phyloP scores from a whole-genome alignment of 1,140 invertebrate species.

The Pachypsylla venusta region DNA sequence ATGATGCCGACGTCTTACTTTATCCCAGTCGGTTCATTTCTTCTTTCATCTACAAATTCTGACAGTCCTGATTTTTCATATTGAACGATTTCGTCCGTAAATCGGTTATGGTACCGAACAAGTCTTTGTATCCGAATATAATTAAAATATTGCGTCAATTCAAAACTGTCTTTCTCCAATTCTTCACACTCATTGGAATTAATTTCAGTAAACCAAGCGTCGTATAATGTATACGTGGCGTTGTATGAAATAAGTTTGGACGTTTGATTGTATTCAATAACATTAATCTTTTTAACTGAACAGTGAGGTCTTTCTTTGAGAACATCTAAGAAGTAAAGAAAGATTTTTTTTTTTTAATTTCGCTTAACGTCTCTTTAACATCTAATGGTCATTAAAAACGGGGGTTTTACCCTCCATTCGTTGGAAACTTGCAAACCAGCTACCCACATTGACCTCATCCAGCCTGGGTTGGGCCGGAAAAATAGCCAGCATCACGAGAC shows the following conservation, averaged over 20 bases:
- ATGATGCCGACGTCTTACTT: no score
- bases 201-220: not conserved
- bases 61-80: not conserved
- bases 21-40: slow-evolving; percentile 27
- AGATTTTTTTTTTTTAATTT: no score
- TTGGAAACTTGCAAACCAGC: no score
- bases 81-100: not conserved
- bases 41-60: slow-evolving; percentile 12
- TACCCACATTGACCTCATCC: no score
- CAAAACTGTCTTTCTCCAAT: not conserved
- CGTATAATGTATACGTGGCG: not conserved
- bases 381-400: no score
- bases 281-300: not conserved
- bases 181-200: not conserved
- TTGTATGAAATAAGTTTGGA: not conserved
- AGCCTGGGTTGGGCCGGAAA: no score
- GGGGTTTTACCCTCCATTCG: no score
- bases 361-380: no score
- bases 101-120: not conserved
- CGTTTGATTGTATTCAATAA: not conserved
- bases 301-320: not conserved
- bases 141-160: not conserved
- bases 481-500: no score
- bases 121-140: not conserved
- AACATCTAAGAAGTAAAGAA: no score